Base-by-base conservation (phyloP, 2,113 vertebrate genomes). In the Plotosus lineatus region DNA sequence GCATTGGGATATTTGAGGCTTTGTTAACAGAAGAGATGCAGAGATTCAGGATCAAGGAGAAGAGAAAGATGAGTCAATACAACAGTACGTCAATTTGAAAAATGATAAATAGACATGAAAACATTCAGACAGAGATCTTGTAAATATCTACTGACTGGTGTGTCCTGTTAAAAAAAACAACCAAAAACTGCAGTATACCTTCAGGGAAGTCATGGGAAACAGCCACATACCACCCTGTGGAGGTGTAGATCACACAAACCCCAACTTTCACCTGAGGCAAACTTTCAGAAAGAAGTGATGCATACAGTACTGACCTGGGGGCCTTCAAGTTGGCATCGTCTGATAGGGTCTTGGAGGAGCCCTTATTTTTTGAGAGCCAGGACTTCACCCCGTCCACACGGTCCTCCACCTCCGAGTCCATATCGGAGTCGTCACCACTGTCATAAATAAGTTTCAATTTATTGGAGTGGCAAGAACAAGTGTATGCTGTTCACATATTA, bases 371-470 rank as follows among this genome's bases (percentile, higher is more conserved):
- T 0, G 91, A 98, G 51, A 99, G 92, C 96, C 96, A 97, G 4
- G 96, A 97, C 87, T 99, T 99, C 83, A 99, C 96, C 8, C 95
- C 97, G 0, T 99, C 97, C 66, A 99, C 97, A 0, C 97, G 96
- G 76, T 99, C 95, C 87, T 99, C 98, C 84, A 99, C 93, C 87
- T 99, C 98, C 0, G 96, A 99, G 86, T 99, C 98, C 19, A 93
- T 92, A 2, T 98, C 97, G 0, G 95, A 96, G 78, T 97, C 97
- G 0, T 96, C 96, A 0, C 96, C 97, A 0, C 97, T 99, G 93
- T 58, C 0, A 28, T 83, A n/a, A 69, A 55, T 6, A 66, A 71
- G 63, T 21, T 33, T n/a, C 38, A 74, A 6, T 77, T n/a, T n/a
- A n/a, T n/a, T n/a, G n/a, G 55, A 66, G 74, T 33, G 17, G 44